phyloP scores from a whole-genome alignment of 1,140 invertebrate genomes.

The Geopemphigus sp. region DNA sequence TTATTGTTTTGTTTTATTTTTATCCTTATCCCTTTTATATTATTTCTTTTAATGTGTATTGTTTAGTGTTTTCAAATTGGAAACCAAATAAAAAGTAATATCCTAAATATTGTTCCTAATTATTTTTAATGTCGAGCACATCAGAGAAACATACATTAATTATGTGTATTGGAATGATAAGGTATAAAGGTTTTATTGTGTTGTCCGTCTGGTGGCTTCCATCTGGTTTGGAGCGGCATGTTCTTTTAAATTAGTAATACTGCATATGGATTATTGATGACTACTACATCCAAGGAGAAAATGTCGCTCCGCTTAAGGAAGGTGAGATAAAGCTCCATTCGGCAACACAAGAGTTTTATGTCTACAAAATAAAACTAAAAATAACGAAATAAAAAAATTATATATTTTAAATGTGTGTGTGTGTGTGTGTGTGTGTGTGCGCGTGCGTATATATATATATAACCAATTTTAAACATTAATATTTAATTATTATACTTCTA shows the following conservation, averaged over 20 bases:
- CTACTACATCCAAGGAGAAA: constrained; percentile 32
- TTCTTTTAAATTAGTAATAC: constrained; percentile 31
- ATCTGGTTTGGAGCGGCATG: constrained; percentile 36
- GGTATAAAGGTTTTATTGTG: constrained; percentile 28
- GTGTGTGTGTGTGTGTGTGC: no score
- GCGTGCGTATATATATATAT: no score
- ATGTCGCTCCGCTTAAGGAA: constrained; percentile 43
- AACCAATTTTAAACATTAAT: no score
- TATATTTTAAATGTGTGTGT: no score
- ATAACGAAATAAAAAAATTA: no score
- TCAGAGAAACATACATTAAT: neutral
- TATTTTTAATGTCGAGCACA: constrained; percentile 19
- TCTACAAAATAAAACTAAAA: constrained; percentile 9
- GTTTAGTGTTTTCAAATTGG: neutral
- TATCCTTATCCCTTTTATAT: neutral
- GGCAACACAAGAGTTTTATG: constrained; percentile 34
- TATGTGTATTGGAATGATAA: neutral
- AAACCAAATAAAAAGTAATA: neutral
- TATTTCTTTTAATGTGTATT: constrained; percentile 5
- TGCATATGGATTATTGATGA: constrained; percentile 17
- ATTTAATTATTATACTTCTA: no score
- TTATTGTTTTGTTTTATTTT: constrained; percentile 18
- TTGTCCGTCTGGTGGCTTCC: constrained; percentile 39
- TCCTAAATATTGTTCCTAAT: constrained; percentile 6
- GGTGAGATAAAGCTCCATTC: constrained; percentile 45